phyloP scores from a whole-genome alignment of 2,888 invertebrate genomes.

The Pimpla rufipes region DNA sequence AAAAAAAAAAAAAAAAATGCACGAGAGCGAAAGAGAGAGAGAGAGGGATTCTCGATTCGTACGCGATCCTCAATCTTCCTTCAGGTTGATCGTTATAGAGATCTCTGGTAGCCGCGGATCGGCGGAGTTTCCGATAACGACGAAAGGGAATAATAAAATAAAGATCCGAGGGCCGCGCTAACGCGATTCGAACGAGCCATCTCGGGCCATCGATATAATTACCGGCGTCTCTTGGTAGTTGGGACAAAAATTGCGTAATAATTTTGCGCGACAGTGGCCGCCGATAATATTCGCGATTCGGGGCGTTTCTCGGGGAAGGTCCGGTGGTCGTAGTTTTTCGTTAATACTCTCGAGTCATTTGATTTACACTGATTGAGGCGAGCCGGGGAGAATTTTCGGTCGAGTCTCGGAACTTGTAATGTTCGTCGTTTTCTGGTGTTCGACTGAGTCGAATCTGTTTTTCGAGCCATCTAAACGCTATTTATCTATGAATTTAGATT shows the following conservation, averaged over 20 bases:
- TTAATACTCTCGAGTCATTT: conserved; percentile 35
- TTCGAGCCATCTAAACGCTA: too few species aligned
- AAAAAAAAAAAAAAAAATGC: too few species aligned
- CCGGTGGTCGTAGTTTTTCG: not conserved
- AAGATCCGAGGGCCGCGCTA: not conserved
- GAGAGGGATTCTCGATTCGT: conserved; percentile 1
- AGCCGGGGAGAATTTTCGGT: conserved; percentile 44
- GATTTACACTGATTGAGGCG: conserved; percentile 67
- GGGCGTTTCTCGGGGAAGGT: not conserved
- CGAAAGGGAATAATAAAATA: not conserved
- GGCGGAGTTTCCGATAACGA: not conserved
- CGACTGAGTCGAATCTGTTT: too few species aligned
- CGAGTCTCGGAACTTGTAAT: too few species aligned
- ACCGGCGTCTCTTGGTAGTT: conserved; percentile 7
- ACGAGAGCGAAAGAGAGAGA: not conserved
- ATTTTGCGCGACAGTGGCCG: not conserved
- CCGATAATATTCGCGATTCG: conserved; percentile 16
- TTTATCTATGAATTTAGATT: too few species aligned
- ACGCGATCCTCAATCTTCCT: conserved; percentile 8
- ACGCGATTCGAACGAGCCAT: conserved; percentile 24
- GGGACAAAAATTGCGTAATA: conserved; percentile 18
- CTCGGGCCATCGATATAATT: conserved; percentile 28
- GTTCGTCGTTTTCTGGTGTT: too few species aligned
- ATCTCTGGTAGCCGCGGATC: not conserved
- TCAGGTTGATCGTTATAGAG: conserved; percentile 1